Evolutionary conservation across 2,113 vertebrate genomes (phyloP), one percentile per base, ranked within the genome.

Genomic region (Gadus macrocephalus): DNA sequence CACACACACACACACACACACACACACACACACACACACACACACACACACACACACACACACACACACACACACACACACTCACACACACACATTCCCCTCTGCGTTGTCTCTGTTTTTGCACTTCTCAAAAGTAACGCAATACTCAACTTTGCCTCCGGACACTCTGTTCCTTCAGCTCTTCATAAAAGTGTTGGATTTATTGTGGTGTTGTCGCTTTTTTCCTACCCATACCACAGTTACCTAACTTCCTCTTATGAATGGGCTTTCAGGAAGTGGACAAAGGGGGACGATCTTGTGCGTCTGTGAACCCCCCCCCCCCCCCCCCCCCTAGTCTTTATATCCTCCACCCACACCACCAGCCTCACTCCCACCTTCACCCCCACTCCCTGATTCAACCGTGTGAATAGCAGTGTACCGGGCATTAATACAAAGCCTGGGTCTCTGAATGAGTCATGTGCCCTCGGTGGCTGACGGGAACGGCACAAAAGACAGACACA

Each of bases 101-200:
- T 1, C 15, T 14, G 42, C 8, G 42, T 14, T 9, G 11, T 49
- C 8, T 49, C 9, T 14, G 12, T 49, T 35, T 35, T 63, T 27
- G 16, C 6, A 28, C 15, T 53, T 55, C 67, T 67, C 17, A 74
- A 72, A 55, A 72, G 69, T 53, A 63, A 74, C 79, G 85, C 82
- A 77, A 79, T 81, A 68, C 75, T 60, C 6, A 28, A 17, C 62
- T 15, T 35, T 64, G 14, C 66, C 22, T 42, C 68, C 58, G 49
- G 19, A 74, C 81, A 66, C 79, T 81, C 67, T 55, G 55, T 78
- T 72, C 74, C 64, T 49, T 69, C 71, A 70, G 73, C 31, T 78
- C 70, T 73, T 71, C 72, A 17, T 64, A 35, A 42, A 53, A 66
- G 25, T 16, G 19, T 11, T 15, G 72, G 78, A 35, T 63, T 53